Conservation (phyloP, 1,140 invertebrate genomes). For the Lasaia peninsularis region DNA sequence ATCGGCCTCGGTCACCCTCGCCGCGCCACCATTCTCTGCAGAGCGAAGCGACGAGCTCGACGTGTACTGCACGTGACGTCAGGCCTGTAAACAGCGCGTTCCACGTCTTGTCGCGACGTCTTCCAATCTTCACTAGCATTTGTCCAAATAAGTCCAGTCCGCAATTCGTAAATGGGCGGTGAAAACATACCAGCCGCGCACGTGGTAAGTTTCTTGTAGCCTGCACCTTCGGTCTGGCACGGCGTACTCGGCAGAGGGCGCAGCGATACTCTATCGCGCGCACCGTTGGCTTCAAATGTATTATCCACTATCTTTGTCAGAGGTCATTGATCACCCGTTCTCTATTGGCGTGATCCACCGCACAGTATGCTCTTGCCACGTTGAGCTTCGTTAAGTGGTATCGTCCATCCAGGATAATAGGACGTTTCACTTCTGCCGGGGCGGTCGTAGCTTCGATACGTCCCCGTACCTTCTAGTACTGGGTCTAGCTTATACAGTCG, state of each 20-base stretch:
- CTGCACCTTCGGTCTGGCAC: neutral
- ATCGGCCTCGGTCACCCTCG: conserved; percentile 2
- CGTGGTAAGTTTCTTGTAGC: conserved; percentile 12
- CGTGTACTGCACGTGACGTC: conserved; percentile 1
- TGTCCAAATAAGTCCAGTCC: conserved; percentile 36
- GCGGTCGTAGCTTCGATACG: conserved; percentile 14
- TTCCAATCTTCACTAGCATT: conserved; percentile 19
- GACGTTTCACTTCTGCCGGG: neutral
- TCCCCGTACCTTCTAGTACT: conserved; percentile 11
- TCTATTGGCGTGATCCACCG: conserved; percentile 13
- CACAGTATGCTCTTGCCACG: conserved; percentile 9
- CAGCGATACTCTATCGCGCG: too few species aligned
- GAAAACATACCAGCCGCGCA: conserved; percentile 9
- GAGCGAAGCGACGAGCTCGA: conserved; percentile 25
- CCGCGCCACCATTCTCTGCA: conserved; percentile 25
- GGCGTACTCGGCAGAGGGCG: too few species aligned
- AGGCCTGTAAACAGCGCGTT: conserved; percentile 34
- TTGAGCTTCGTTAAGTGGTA: neutral
- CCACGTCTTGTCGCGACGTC: conserved; percentile 28
- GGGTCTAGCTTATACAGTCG: conserved; percentile 14
- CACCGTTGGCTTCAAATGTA: neutral
- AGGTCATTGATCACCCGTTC: conserved; percentile 17
- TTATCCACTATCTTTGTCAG: neutral
- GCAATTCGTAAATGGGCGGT: conserved; percentile 21
- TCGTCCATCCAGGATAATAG: conserved; percentile 16